Base-by-base conservation (phyloP, 2,888 invertebrate species). In the Thelaira solivaga region DNA sequence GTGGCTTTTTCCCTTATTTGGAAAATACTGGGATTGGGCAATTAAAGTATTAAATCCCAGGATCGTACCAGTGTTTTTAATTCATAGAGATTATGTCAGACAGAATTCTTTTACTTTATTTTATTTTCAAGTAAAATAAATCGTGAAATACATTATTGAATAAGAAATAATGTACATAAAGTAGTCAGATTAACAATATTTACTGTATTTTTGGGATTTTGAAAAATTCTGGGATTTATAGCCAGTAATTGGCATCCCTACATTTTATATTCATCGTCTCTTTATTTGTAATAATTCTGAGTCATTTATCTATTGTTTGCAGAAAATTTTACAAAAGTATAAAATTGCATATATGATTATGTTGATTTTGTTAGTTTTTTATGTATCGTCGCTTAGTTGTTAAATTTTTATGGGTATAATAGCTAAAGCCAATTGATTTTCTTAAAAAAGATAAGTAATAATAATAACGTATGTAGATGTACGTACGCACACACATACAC, bases 181-280 rank as follows among this genome's bases (percentile, higher is more conserved):
- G n/a, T n/a, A n/a, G n/a, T n/a, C n/a, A n/a, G n/a, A n/a, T n/a
- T n/a, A n/a, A n/a, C n/a, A n/a, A n/a, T n/a, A n/a, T n/a, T n/a
- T n/a, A n/a, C n/a, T n/a, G n/a, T n/a, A n/a, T n/a, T n/a, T n/a
- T n/a, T n/a, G n/a, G n/a, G n/a, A n/a, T n/a, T n/a, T n/a, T n/a
- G n/a, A n/a, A n/a, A n/a, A n/a, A n/a, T n/a, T n/a, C n/a, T n/a
- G n/a, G n/a, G n/a, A n/a, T n/a, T n/a, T n/a, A n/a, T n/a, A n/a
- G n/a, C n/a, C n/a, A n/a, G n/a, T 24, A 41, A 49, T 57, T 51
- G 11, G 47, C 62, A 29, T 43, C 64, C 41, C 65, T 8, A 43
- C 65, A 67, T 71, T 76, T 72, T 64, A 57, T 73, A 73, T 77
- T 73, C 77, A 77, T 73, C 53, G 65, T 59, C 43, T 72, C 65